Conservation (phyloP, 2,113 vertebrate genomes). For the Maccullochella peelii region DNA sequence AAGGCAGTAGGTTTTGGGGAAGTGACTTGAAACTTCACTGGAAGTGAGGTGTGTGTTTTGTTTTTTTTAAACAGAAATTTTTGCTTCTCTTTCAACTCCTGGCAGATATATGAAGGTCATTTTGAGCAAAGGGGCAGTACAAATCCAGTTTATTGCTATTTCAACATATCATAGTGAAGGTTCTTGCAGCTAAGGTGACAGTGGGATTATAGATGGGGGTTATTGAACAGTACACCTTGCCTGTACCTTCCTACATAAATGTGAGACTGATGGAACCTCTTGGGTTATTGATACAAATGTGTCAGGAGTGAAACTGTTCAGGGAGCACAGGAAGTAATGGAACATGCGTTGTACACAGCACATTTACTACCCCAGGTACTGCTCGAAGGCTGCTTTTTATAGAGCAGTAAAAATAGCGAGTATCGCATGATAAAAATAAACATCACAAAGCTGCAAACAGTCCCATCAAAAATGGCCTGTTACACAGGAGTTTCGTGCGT, state of each 20-base stretch:
- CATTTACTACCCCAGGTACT: not conserved
- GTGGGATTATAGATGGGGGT: not conserved
- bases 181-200: conserved; percentile 4
- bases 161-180: conserved; percentile 24
- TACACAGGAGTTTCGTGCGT: not conserved
- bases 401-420: conserved; percentile 21
- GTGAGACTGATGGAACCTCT: not conserved
- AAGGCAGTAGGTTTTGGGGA: not conserved
- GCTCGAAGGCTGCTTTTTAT: not conserved
- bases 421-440: conserved; percentile 19
- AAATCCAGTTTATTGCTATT: conserved; percentile 8
- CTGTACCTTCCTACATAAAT: not conserved
- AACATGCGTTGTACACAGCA: not conserved
- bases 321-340: not conserved
- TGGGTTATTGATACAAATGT: not conserved
- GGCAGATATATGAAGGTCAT: conserved; percentile 24
- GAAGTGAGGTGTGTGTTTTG: too few relatives aligned
- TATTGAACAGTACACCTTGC: not conserved
- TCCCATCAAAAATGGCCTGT: conserved; percentile 31
- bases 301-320: conserved; percentile 1
- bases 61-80: not conserved
- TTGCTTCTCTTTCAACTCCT: not conserved
- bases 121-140: not conserved
- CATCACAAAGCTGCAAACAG: conserved; percentile 31
- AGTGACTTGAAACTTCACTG: not conserved